Conservation (phyloP, 2,888 invertebrate genomes). For the Nemurella pictetii region DNA sequence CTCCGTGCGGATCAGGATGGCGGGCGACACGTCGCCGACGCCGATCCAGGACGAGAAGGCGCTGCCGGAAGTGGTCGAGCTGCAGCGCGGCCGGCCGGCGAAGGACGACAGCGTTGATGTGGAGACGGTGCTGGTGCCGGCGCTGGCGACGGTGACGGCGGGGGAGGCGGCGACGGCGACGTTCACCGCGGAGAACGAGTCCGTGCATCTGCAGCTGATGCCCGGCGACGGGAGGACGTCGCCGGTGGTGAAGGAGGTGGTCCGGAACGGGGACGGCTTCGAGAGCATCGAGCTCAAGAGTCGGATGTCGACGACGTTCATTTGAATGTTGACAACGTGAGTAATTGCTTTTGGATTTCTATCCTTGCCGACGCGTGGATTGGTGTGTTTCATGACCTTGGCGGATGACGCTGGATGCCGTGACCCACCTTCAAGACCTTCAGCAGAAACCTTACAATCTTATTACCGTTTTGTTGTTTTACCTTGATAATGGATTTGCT, state of each 20-base stretch:
- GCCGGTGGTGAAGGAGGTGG: neutral
- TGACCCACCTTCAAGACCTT: too few relatives aligned
- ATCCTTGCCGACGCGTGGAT: too few relatives aligned
- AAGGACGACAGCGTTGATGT: constrained; percentile 61
- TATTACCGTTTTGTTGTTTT: too few relatives aligned
- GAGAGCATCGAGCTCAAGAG: constrained; percentile 16
- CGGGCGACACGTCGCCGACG: constrained; percentile 56
- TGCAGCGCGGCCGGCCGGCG: constrained; percentile 44
- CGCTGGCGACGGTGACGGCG: too few relatives aligned
- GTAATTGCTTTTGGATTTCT: too few relatives aligned
- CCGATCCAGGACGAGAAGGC: constrained; percentile 53
- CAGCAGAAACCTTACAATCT: too few relatives aligned
- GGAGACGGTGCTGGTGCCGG: constrained; percentile 59
- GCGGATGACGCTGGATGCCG: too few relatives aligned
- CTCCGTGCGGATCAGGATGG: constrained; percentile 10
- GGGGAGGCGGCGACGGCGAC: too few relatives aligned
- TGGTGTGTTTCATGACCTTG: too few relatives aligned
- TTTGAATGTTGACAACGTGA: neutral
- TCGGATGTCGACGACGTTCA: neutral
- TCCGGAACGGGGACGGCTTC: constrained; percentile 1
- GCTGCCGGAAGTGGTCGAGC: neutral
- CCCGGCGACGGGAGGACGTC: neutral
- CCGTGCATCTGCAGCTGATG: constrained; percentile 40
- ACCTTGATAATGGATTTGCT: too few relatives aligned
- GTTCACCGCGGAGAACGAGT: constrained; percentile 38